phyloP scores from a whole-genome alignment of 2,888 invertebrate species.

The Cantharis lateralis region DNA sequence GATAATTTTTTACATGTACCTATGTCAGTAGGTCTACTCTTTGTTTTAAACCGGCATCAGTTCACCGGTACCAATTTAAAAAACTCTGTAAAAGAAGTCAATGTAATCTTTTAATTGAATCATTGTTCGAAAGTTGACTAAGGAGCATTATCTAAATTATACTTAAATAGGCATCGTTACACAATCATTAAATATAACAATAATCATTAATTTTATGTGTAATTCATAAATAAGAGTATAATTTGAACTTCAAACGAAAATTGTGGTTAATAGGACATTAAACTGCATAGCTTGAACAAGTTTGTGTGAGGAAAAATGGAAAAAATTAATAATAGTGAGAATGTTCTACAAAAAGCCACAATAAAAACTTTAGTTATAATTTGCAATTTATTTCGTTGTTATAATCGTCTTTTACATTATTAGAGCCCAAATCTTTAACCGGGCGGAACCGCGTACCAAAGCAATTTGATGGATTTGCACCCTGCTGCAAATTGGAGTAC shows the following conservation, averaged over 20 bases:
- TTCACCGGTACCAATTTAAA: neutral
- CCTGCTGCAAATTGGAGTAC: neutral
- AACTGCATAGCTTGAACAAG: neutral
- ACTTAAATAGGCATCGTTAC: neutral
- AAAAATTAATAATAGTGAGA: neutral
- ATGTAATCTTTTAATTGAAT: neutral
- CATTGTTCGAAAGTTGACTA: neutral
- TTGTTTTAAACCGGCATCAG: neutral
- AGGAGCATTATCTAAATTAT: neutral
- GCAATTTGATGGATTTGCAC: neutral
- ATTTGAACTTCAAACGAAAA: neutral
- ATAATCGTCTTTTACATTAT: no score
- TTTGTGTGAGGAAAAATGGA: neutral
- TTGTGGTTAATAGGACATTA: neutral
- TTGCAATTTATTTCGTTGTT: neutral
- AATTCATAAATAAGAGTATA: neutral
- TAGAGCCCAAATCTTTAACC: no score
- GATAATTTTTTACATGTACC: no score
- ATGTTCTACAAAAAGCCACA: neutral
- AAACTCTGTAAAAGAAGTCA: neutral
- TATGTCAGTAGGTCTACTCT: neutral
- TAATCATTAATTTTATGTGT: neutral
- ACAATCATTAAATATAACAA: neutral
- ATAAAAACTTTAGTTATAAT: neutral
- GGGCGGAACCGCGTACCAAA: no score